These are phyloP conservation scores for Aplysia californica DNA, from an alignment of 1,140 invertebrate species.

Conservation along the genomic window DNA sequence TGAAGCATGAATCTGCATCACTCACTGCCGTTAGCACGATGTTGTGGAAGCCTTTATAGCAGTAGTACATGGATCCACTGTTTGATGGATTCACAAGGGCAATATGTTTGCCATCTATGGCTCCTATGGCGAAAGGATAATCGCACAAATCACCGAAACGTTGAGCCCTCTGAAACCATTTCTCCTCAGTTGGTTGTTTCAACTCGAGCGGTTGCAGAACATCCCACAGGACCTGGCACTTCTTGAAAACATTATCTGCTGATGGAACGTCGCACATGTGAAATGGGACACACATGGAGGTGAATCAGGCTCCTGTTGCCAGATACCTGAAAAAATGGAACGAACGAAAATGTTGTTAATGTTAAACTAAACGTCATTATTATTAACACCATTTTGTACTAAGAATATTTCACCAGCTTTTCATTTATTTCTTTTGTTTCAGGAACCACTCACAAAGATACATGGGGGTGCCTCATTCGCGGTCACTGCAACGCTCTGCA, in stretches of 20 bases:
- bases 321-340: not conserved
- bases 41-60: slow-evolving; percentile 8
- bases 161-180: not conserved
- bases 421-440: too few relatives aligned
- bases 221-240: not conserved
- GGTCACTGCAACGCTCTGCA: too few relatives aligned
- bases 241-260: not conserved
- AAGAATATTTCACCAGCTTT: too few relatives aligned
- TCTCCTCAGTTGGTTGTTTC: not conserved
- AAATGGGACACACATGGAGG: not conserved
- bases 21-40: slow-evolving; percentile 15
- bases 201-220: not conserved
- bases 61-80: slow-evolving; percentile 6
- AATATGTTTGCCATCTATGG: slow-evolving; percentile 9
- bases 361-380: too few relatives aligned
- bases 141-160: not conserved
- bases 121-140: not conserved
- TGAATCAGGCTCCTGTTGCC: not conserved
- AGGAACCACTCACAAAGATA: too few relatives aligned
- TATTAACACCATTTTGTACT: too few relatives aligned
- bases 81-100: not conserved
- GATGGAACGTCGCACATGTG: not conserved
- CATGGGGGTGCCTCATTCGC: too few relatives aligned
- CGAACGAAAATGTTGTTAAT: too few relatives aligned
- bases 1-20: slow-evolving; percentile 10